These are phyloP conservation scores for Hyaena hyaena DNA, from an alignment of 2,113 vertebrate genomes.

Conservation along the genomic window DNA sequence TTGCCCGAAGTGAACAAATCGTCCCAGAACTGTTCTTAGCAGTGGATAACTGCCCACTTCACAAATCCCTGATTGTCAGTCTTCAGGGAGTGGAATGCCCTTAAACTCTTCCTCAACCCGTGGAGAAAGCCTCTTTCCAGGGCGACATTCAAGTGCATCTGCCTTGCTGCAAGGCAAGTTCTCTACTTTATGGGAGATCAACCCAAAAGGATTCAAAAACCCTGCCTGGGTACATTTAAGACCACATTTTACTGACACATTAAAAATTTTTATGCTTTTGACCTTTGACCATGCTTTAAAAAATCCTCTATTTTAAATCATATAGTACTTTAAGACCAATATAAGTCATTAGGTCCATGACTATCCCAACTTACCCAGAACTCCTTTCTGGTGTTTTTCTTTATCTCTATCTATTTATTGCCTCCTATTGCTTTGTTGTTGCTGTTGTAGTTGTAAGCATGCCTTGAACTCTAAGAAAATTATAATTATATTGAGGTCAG, in stretches of 20 bases:
- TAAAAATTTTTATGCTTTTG: slow-evolving; percentile 2
- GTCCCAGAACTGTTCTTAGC: neutral
- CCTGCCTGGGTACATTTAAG: neutral
- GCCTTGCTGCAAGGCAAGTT: neutral
- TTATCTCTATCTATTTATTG: neutral
- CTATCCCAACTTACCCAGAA: neutral
- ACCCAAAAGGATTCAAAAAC: slow-evolving; percentile 9
- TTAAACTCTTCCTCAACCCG: neutral
- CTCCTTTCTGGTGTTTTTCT: neutral
- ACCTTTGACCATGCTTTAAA: neutral
- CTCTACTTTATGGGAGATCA: neutral
- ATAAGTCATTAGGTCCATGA: neutral
- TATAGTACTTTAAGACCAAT: neutral
- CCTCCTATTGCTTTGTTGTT: neutral
- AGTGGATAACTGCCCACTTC: slow-evolving; percentile 20
- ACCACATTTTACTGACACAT: neutral
- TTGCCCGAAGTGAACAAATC: neutral
- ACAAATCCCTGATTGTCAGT: slow-evolving; percentile 46
- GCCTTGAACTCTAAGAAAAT: neutral
- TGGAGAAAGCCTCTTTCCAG: neutral
- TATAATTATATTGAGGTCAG: neutral
- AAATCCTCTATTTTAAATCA: neutral
- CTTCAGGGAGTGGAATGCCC: neutral
- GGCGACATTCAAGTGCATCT: neutral
- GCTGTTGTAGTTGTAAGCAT: neutral